A percentile compares a stretch with the other conserved stretches of the same genome.
These are phyloP conservation scores for Rhodophaea formosa DNA, from an alignment of 2,888 invertebrate species.

Conservation along the genomic window DNA sequence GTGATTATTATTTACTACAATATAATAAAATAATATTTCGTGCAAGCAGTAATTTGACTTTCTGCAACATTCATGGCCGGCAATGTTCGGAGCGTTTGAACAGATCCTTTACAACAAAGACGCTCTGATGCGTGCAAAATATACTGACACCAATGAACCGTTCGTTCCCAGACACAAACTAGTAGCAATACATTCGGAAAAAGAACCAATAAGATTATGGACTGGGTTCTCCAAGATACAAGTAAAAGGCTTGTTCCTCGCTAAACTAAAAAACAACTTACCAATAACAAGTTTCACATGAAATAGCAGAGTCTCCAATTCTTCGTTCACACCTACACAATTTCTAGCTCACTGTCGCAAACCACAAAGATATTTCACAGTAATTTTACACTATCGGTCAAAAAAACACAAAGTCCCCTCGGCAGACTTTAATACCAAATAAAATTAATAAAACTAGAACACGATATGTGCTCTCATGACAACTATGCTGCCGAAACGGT, in stretches of 20 bases:
- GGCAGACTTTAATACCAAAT: conserved; percentile 37
- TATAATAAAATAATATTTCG: too few species aligned
- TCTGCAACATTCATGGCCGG: too few species aligned
- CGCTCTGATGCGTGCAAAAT: too few species aligned
- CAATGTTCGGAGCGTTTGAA: too few species aligned
- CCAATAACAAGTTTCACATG: conserved; percentile 61
- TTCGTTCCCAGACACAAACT: conserved; percentile 1
- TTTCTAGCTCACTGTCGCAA: conserved; percentile 44
- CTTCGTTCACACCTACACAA: conserved; percentile 50
- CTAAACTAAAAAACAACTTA: conserved; percentile 45
- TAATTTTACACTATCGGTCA: conserved; percentile 37
- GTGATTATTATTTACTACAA: too few species aligned
- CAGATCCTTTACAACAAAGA: too few species aligned
- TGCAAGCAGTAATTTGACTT: too few species aligned
- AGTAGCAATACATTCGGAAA: background rate
- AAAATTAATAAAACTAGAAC: conserved; percentile 33
- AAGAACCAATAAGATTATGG: background rate
- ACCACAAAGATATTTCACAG: conserved; percentile 38
- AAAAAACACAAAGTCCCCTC: conserved; percentile 32
- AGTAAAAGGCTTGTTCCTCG: background rate
- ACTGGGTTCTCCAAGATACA: background rate
- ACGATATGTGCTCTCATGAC: conserved; percentile 34
- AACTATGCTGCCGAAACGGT: conserved; percentile 37
- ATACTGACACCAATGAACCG: background rate
- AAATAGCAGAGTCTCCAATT: conserved; percentile 44